A percentile compares a stretch with the other conserved stretches of the same genome.
Conservation (phyloP, 2,797 vertebrate species). For the Liasis olivaceus region DNA sequence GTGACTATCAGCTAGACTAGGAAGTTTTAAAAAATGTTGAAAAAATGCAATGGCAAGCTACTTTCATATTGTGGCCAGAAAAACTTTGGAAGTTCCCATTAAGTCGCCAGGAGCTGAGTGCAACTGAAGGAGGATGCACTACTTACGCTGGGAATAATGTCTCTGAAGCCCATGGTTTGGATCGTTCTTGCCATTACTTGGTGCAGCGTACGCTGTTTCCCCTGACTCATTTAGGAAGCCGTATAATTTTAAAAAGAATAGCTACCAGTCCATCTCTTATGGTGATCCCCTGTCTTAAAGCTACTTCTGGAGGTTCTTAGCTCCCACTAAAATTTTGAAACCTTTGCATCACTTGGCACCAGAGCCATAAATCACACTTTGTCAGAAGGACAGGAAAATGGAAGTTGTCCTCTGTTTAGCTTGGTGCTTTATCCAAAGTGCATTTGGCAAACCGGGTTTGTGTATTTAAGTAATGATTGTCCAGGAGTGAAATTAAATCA, state of each 20-base stretch:
- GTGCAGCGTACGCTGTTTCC: slow-evolving; percentile 11
- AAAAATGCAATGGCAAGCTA: neutral
- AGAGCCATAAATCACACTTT: slow-evolving; percentile 12
- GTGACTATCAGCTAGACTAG: neutral
- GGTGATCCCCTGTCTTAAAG: slow-evolving; percentile 21
- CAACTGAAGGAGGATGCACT: neutral
- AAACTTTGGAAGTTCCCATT: neutral
- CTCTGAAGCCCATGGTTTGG: neutral
- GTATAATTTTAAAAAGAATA: slow-evolving; percentile 14
- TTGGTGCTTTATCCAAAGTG: slow-evolving; percentile 2
- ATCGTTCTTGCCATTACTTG: slow-evolving; percentile 10
- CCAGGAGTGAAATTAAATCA: slow-evolving; percentile 45
- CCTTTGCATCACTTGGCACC: slow-evolving; percentile 36
- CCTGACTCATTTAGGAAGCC: slow-evolving; percentile 21
- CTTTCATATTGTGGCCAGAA: neutral
- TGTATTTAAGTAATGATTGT: slow-evolving; percentile 8
- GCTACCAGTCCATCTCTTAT: slow-evolving; percentile 5
- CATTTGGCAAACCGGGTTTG: slow-evolving; percentile 34
- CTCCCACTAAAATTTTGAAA: slow-evolving; percentile 10
- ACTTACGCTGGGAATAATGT: neutral
- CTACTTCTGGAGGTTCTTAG: slow-evolving; percentile 13
- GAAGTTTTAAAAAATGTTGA: neutral
- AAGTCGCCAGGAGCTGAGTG: neutral
- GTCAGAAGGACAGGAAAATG: slow-evolving; percentile 8
- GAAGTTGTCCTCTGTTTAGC: slow-evolving; percentile 32